Percentiles rank a stretch among this genome's conserved stretches.
These are phyloP conservation scores for Temnothorax longispinosus DNA, from an alignment of 1,140 invertebrate genomes.

Conservation along the genomic window DNA sequence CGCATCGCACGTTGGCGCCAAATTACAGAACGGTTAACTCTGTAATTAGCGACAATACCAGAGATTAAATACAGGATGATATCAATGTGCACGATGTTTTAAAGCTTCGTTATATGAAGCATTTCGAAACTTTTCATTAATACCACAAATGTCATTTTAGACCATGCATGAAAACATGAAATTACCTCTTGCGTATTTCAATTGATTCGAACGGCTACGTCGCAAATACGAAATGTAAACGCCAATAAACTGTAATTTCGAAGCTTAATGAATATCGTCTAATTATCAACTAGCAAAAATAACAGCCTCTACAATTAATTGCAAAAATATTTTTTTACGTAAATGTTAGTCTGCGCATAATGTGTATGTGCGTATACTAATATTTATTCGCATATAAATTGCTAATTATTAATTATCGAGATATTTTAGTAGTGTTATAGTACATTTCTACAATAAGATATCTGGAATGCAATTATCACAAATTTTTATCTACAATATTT, in stretches of 20 bases:
- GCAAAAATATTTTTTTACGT: conserved; percentile 13
- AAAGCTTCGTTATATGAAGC: conserved; percentile 51
- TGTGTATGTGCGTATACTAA: background rate
- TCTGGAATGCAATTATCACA: background rate
- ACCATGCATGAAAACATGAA: conserved; percentile 55
- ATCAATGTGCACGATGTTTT: conserved; percentile 34
- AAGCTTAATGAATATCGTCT: conserved; percentile 46
- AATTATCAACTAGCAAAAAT: conserved; percentile 44
- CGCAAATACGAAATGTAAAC: conserved; percentile 52
- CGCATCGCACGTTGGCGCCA: conserved; percentile 26
- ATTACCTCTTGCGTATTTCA: conserved; percentile 49
- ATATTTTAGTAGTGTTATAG: background rate
- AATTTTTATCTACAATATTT: background rate
- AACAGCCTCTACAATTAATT: conserved; percentile 6
- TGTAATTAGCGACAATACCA: conserved; percentile 56
- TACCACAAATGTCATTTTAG: conserved; percentile 57
- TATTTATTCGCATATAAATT: background rate
- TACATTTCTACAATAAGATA: background rate
- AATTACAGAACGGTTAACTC: conserved; percentile 43
- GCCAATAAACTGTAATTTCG: conserved; percentile 50
- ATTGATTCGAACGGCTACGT: conserved; percentile 37
- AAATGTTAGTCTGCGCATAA: conserved; percentile 6
- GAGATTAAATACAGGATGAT: conserved; percentile 55
- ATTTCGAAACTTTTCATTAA: conserved; percentile 59
- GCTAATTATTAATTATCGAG: background rate